Evolutionary conservation across 2,888 invertebrate genomes (phyloP), one percentile per base, ranked within the genome.

Genomic region (Sycophila texana): DNA sequence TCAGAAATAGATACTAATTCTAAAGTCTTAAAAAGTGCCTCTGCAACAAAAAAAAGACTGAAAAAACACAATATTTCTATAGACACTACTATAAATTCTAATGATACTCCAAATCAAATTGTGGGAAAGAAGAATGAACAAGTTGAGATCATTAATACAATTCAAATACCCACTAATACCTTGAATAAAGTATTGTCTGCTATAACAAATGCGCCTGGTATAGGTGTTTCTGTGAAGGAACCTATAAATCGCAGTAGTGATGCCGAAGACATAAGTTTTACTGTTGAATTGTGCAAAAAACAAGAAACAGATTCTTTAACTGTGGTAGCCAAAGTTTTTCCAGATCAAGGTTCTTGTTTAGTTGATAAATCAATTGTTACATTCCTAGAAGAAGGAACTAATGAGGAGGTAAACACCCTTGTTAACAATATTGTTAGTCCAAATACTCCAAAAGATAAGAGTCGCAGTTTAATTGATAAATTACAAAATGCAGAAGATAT

Each of bases 201-300:
- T 4, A 85, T 90, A 2, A 87, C 89, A 0, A 86, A 86, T 53
- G 88, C 89, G 0, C 85, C 87, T 7, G 88, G 87, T 51, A 88
- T 89, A 58, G 88, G 89, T 57, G 89, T 90, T 4, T 88, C 88
- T 0, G 90, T 90, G 0, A 90, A 90, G 74, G 90, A 90, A 79
- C 86, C 89, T 7, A 85, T 86, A 16, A 87, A 86, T 81, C 87
- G 86, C 14, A 86, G 80, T 67, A 83, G 70, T n/a, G 88, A 89
- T 68, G 84, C 83, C 0, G 90, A 90, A 66, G 90, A 90, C 75
- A 90, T 90, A 51, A 90, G 90, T 77, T 90, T 90, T 74, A 89
- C 88, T 0, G 86, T 90, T 30, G 90, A 90, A 80, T 79, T 90
- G 4, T 86, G 88, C 22, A 89, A 88, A 63, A 90, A 89, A 61